Percentiles rank a stretch among this genome's conserved stretches.
These are phyloP conservation scores for Trachythela sp. DNA, from an alignment of 64 coral and sea anemone species.

Conservation along the genomic window DNA sequence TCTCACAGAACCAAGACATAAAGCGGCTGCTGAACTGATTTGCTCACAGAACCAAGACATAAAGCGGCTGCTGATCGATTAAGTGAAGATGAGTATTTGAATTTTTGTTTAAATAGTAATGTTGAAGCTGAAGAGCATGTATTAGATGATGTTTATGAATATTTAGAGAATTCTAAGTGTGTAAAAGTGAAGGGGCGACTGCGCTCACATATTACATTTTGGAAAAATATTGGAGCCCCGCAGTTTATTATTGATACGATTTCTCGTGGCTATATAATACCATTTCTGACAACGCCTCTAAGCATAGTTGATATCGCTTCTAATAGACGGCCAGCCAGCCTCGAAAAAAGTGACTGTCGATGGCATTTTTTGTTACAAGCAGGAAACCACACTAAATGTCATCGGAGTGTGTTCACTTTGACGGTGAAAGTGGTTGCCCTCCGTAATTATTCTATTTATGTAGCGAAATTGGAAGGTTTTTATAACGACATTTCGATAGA, in stretches of 20 bases:
- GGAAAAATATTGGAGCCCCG: neutral
- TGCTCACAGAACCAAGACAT: neutral
- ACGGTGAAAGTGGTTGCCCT: too few species aligned
- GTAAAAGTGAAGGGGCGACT: neutral
- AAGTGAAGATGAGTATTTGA: neutral
- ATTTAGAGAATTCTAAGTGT: neutral
- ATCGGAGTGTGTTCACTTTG: too few species aligned
- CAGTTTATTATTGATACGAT: constrained; percentile 18
- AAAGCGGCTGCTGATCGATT: neutral
- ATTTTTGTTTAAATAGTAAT: neutral
- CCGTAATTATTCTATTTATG: too few species aligned
- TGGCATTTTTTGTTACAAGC: too few species aligned
- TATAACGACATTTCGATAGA: too few species aligned
- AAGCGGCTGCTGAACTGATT: neutral
- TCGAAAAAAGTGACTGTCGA: too few species aligned
- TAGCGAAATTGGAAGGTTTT: too few species aligned
- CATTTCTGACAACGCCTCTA: neutral
- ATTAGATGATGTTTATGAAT: neutral
- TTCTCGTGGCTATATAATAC: neutral
- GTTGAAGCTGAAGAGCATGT: neutral
- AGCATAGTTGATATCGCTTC: too few species aligned
- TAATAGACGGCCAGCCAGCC: too few species aligned
- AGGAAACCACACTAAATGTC: too few species aligned
- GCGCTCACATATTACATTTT: neutral
- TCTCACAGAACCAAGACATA: too few species aligned